These are phyloP conservation scores for Brachyptera putata DNA, from an alignment of 2,888 invertebrate species.

Conservation along the genomic window DNA sequence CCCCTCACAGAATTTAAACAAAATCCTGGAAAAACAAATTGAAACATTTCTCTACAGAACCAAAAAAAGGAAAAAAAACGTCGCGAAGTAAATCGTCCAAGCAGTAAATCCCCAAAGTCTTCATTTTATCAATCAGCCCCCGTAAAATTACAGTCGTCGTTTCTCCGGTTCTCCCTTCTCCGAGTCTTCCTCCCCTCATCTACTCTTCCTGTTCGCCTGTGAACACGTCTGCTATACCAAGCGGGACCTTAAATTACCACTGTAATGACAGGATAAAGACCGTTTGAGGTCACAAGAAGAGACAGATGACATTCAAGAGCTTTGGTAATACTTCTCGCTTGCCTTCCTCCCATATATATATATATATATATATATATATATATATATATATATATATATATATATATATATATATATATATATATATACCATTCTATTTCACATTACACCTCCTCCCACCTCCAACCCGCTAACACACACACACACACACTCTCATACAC, in stretches of 20 bases:
- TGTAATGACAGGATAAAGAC: conserved; percentile 19
- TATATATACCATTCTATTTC: too few species aligned
- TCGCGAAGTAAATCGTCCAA: not conserved
- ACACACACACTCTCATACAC: too few species aligned
- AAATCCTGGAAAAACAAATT: not conserved
- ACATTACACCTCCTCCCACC: too few species aligned
- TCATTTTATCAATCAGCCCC: conserved; percentile 8
- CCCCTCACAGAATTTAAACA: too few species aligned
- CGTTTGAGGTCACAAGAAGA: conserved; percentile 8
- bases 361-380: too few species aligned
- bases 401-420: too few species aligned
- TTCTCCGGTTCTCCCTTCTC: not conserved
- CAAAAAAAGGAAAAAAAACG: not conserved
- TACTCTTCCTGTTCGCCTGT: not conserved
- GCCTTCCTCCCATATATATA: not conserved
- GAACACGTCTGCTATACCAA: not conserved
- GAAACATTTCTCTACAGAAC: not conserved
- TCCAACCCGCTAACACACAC: too few species aligned
- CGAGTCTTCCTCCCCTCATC: not conserved
- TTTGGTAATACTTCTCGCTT: not conserved
- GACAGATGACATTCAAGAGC: conserved; percentile 2
- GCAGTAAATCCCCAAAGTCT: not conserved
- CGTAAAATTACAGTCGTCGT: not conserved
- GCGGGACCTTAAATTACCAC: conserved; percentile 13
- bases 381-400: too few species aligned